These are phyloP conservation scores for Tipula confusa DNA, from an alignment of 2,888 invertebrate species.

Conservation along the genomic window DNA sequence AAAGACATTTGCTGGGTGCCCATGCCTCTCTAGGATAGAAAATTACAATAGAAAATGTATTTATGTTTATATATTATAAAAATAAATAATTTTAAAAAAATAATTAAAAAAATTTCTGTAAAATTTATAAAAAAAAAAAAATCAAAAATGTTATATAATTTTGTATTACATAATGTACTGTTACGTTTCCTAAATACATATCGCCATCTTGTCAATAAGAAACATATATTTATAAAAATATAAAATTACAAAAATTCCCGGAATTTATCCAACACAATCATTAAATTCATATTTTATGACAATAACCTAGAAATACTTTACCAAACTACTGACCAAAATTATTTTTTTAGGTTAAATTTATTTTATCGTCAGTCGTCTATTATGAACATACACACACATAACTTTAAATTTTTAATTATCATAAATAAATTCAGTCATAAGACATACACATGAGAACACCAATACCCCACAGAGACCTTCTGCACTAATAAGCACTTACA, in stretches of 20 bases:
- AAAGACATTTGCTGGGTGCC: no score
- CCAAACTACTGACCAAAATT: neutral
- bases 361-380: neutral
- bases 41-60: conserved; percentile 16
- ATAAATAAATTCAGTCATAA: no score
- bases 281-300: neutral
- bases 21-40: neutral
- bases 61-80: neutral
- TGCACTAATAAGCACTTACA: no score
- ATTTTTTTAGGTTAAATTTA: neutral
- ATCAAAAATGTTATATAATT: neutral
- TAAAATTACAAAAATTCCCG: neutral
- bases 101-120: neutral
- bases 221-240: neutral
- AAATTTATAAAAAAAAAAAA: neutral
- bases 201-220: conserved; percentile 15
- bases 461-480: no score
- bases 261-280: neutral
- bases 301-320: neutral
- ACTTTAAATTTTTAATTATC: no score
- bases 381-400: neutral
- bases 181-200: conserved; percentile 20
- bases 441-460: no score
- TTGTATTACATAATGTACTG: neutral
- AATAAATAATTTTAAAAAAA: neutral